Evolutionary conservation across 2,888 invertebrate genomes (phyloP), one percentile per base, ranked within the genome.

Genomic region (Julus scandinavius): DNA sequence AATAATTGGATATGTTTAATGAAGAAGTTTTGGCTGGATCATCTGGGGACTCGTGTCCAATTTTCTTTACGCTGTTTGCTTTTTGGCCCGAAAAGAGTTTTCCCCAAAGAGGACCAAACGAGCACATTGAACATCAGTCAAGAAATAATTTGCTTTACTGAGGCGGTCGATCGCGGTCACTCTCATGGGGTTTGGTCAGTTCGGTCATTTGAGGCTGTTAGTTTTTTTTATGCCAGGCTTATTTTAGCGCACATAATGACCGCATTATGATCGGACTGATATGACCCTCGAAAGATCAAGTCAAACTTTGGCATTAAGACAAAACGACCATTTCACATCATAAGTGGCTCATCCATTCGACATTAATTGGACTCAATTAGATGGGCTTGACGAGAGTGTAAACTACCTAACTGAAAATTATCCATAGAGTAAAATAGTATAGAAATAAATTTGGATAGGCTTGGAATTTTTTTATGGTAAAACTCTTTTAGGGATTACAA

Each of bases 1-100:
- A 72, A 72, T 72, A 72, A 72, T 72, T 72, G 72, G 72, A 72
- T 72, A 72, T 72, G 72, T 72, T 72, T 72, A 72, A 72, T 72
- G 72, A 72, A 72, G 72, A 72, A 72, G 72, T 72, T 72, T 72
- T 72, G 72, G 72, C 72, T 20, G 11, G 29, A 11, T 72, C 72
- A 72, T 72, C 72, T 20, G 29, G 72, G 72, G 72, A 72, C 72
- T n/a, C 9, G 5, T 0, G 72, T 72, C 29, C 72, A 72, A 72
- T 72, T 72, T 63, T 72, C 72, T 29, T 29, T 72, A 6, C 72
- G 72, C 72, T 29, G 72, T 72, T 72, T 72, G 72, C 29, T 72
- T 72, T 72, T 29, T 72, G 72, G 29, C 72, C 72, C 72, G 29
- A 72, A 72, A 72, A 72, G 29, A 20, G 72, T 72, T 72, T 72